Base-by-base conservation (phyloP, 2,797 vertebrate genomes). In the Tapera naevia region DNA sequence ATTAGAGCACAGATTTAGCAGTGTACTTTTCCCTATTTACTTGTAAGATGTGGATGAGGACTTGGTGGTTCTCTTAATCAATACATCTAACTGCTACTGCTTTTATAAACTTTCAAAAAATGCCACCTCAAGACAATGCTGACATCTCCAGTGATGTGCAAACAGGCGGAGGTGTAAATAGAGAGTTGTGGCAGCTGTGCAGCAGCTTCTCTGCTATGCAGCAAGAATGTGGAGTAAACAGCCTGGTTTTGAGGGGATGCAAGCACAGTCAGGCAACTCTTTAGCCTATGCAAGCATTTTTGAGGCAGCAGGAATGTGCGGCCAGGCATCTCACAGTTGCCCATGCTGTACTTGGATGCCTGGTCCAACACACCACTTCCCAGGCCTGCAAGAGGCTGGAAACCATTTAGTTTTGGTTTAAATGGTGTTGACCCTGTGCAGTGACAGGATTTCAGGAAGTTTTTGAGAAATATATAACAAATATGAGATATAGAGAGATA, bases 101-200 rank as follows among this genome's bases (percentile, higher is more conserved):
- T 85, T 96, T 79, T 80, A 84, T 33, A 81, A 69, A 37, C 78
- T 95, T 93, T 95, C 91, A 94, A 84, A 87, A 92, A 87, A 80
- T 75, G 86, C 85, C 54, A 10, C 73, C 51, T 96, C 88, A 87
- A 93, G 88, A 95, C 46, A 86, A 75, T 39, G 53, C 61, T 85
- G 88, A 81, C 76, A 65, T 80, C 93, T 95, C 79, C 66, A 89
- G 64, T 33, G 71, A 93, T 45, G 57, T 57, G 57, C 80, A 66
- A 71, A 78, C 39, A 66, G 51, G 50, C 4, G 1, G 65, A 88
- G 73, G 23, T 50, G 58, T 33, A 80, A 83, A n/a, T 5, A 78
- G 32, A 73, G 48, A 61, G 58, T 48, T 78, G 23, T 11, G 88
- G 62, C 33, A 78, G 85, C 46, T 45, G 72, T 78, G 85, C 74